phyloP scores from a whole-genome alignment of 2,797 vertebrate genomes.

The Graptemys geographica region DNA sequence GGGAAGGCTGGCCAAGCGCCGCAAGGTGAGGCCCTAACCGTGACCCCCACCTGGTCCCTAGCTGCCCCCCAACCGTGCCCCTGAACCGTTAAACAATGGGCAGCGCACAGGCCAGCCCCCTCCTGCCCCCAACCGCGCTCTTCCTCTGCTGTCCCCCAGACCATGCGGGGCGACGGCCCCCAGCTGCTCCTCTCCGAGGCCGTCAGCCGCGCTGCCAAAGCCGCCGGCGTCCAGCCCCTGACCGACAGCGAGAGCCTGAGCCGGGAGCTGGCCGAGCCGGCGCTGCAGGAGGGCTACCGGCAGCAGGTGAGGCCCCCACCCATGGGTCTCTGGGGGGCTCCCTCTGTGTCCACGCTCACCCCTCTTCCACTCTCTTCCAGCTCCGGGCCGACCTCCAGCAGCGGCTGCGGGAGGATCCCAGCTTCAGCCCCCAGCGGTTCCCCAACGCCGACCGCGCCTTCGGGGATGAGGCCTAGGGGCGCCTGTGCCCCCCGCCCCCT shows the following conservation, averaged over 20 bases:
- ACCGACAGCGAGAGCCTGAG: conserved; percentile 87
- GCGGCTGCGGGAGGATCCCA: conserved; percentile 89
- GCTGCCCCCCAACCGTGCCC: too few species aligned
- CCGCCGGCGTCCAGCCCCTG: conserved; percentile 87
- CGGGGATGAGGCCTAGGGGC: conserved; percentile 83
- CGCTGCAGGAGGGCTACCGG: conserved; percentile 89
- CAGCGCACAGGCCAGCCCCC: background rate
- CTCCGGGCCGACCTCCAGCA: conserved; percentile 91
- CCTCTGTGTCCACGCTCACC: background rate
- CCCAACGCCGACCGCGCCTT: conserved; percentile 91
- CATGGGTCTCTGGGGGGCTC: too few species aligned
- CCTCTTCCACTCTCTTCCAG: conserved; percentile 72
- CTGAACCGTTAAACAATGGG: too few species aligned
- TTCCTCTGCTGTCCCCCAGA: conserved; percentile 76
- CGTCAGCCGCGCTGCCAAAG: conserved; percentile 89
- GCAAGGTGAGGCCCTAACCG: too few species aligned
- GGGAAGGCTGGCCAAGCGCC: too few species aligned
- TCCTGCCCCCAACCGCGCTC: background rate
- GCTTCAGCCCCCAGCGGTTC: conserved; percentile 90
- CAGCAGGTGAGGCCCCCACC: conserved; percentile 78
- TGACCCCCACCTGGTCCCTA: too few species aligned
- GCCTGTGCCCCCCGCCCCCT: background rate
- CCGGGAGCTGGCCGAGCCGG: conserved; percentile 87
- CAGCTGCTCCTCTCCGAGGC: conserved; percentile 92
- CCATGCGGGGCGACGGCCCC: conserved; percentile 88